phyloP scores from a whole-genome alignment of 2,113 vertebrate genomes.

The Hystrix cristata region DNA sequence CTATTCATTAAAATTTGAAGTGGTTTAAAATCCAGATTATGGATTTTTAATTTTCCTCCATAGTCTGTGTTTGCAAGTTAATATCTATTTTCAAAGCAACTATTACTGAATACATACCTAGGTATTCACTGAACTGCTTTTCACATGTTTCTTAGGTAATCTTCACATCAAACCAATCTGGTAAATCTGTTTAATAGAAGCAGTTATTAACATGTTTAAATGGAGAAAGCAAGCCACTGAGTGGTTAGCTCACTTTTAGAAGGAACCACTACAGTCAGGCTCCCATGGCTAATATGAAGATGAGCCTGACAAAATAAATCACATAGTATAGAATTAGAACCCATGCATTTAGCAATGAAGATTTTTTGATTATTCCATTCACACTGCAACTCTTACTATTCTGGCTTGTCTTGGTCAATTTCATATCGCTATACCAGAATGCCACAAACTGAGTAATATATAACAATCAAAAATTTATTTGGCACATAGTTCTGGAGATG shows the following conservation, averaged over 20 bases:
- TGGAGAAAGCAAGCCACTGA: background rate
- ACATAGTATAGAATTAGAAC: background rate
- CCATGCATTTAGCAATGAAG: background rate
- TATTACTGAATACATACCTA: background rate
- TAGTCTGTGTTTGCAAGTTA: background rate
- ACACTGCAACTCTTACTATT: too few species aligned
- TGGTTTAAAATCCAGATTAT: background rate
- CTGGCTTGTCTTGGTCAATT: background rate
- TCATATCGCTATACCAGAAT: background rate
- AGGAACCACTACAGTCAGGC: too few species aligned
- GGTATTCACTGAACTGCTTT: background rate
- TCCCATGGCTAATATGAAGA: background rate
- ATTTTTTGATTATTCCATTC: background rate
- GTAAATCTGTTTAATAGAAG: background rate
- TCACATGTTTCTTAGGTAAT: background rate
- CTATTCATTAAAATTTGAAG: background rate
- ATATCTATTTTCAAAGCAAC: background rate
- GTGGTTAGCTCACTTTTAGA: background rate
- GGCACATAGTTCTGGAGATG: background rate
- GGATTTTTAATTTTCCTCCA: background rate
- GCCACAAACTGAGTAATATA: background rate
- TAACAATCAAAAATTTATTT: background rate
- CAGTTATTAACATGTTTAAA: background rate
- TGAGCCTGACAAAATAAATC: background rate
- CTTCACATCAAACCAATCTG: background rate